phyloP scores from a whole-genome alignment of 1,140 invertebrate species.

The Pristionchus pacificus region DNA sequence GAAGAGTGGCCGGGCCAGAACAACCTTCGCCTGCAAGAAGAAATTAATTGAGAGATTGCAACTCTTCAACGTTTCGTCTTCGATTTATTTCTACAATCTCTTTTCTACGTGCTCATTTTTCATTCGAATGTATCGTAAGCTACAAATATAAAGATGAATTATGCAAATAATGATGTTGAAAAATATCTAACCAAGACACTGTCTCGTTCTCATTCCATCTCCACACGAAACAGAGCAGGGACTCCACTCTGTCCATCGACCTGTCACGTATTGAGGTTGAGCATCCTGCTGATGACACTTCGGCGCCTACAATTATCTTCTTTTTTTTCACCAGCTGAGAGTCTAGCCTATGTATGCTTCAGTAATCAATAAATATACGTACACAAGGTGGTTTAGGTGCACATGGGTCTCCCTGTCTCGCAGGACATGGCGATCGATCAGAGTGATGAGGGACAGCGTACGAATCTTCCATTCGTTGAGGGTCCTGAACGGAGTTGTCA shows the following conservation, averaged over 20 bases:
- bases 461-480: not conserved
- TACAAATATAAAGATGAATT: too few relatives aligned
- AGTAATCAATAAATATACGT: not conserved
- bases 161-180: not conserved
- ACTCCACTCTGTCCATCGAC: constrained; percentile 72
- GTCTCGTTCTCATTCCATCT: constrained; percentile 62
- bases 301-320: constrained; percentile 5
- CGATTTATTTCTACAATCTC: too few relatives aligned
- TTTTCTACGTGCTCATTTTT: too few relatives aligned
- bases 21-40: constrained; percentile 6
- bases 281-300: not conserved
- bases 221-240: constrained; percentile 71
- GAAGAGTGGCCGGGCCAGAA: constrained; percentile 9
- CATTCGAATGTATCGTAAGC: too few relatives aligned
- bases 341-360: not conserved
- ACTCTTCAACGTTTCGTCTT: too few relatives aligned
- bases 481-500: not conserved
- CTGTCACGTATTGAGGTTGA: constrained; percentile 70
- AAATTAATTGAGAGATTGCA: too few relatives aligned
- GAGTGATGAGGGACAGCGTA: constrained; percentile 3
- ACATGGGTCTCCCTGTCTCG: constrained; percentile 31
- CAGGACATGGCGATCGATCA: constrained; percentile 26
- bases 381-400: constrained; percentile 33
- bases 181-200: constrained; percentile 29
- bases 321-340: not conserved